Conservation (phyloP, 1,140 invertebrate species). For the Brachionus sp. region DNA sequence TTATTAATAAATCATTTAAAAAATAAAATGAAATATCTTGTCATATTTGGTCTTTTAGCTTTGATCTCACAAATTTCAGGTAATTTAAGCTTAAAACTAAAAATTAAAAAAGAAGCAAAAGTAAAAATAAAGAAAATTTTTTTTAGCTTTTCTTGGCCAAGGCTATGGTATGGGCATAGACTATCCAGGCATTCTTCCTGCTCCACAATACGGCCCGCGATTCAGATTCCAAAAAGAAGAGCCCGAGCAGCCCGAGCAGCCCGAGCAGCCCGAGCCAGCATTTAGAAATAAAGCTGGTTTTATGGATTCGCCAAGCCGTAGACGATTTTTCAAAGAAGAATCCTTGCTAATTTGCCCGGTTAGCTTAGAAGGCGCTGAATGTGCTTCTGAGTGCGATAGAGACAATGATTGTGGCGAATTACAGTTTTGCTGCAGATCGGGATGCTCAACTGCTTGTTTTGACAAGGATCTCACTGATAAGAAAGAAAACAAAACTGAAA, state of each 20-base stretch:
- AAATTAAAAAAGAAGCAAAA: too few species aligned
- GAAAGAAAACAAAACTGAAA: not conserved
- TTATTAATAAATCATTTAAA: not conserved
- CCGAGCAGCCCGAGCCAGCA: not conserved
- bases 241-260: not conserved
- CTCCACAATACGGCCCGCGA: not conserved
- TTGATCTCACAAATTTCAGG: not conserved
- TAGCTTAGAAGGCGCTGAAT: not conserved
- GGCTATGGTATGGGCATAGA: not conserved
- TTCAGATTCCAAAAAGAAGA: not conserved
- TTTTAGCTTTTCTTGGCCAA: not conserved
- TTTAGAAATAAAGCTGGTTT: not conserved
- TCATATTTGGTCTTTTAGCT: not conserved
- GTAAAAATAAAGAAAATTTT: not conserved
- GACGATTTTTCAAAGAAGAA: not conserved
- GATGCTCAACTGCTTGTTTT: not conserved
- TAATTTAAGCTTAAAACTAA: not conserved
- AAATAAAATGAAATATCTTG: not conserved
- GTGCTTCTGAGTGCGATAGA: not conserved
- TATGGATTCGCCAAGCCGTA: not conserved
- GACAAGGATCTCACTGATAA: not conserved
- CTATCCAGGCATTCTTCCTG: too few species aligned
- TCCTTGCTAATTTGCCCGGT: not conserved
- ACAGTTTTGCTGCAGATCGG: not conserved
- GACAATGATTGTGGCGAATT: not conserved